Evolutionary conservation across 2,888 invertebrate species (phyloP).

Genomic region (Slavum lentiscoides): DNA sequence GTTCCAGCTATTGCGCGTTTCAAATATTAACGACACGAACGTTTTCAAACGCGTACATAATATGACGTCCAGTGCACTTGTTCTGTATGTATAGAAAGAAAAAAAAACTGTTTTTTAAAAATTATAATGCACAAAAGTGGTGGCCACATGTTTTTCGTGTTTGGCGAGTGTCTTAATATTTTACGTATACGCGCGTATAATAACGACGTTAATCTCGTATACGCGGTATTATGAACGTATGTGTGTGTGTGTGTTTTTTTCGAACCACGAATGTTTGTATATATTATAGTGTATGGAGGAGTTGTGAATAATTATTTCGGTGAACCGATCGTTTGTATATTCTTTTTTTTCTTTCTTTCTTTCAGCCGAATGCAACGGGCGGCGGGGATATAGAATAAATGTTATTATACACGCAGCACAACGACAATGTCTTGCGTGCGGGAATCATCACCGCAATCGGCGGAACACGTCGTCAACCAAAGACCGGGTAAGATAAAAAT

Average conservation of each 20-base stretch:
- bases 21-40: neutral
- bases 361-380: constrained; percentile 26
- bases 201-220: neutral
- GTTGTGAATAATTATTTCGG: neutral
- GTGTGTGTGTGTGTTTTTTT: neutral
- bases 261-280: neutral
- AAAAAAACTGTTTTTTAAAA: neutral
- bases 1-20: neutral
- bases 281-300: too few species aligned
- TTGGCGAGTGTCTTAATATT: neutral
- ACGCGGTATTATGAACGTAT: neutral
- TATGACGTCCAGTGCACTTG: neutral
- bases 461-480: constrained; percentile 63
- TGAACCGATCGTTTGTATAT: neutral
- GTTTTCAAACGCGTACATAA: neutral
- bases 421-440: constrained; percentile 67
- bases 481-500: constrained; percentile 61
- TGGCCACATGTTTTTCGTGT: constrained; percentile 18
- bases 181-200: neutral
- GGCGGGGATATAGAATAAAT: neutral
- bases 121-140: neutral
- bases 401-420: neutral
- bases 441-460: constrained; percentile 67
- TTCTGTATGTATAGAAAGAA: neutral
- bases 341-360: neutral